Base-by-base conservation (phyloP, 2,888 invertebrate species). In the Saturnia pavonia region DNA sequence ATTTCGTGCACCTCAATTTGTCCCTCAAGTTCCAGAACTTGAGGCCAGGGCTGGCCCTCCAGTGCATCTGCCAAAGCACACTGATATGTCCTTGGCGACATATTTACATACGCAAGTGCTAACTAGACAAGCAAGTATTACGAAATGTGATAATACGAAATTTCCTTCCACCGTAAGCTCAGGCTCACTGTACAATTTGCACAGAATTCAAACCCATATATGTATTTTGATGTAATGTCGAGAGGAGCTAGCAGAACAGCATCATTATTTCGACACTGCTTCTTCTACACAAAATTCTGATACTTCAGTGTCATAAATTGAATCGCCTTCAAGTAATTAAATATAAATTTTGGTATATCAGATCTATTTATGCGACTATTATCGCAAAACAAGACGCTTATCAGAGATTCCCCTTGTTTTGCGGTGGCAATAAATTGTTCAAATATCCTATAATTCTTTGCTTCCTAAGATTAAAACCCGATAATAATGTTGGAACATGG, bases 381-480 rank as follows among this genome's bases (percentile, higher is more conserved):
- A 91, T 91, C 91, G 84, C 83, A 75, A 86, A 89, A 88, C 86
- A 78, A 83, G 87, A 82, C 86, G 79, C 85, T 90, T 92, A 93
- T 93, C 92, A 89, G 78, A 69, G 77, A 78, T 84, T 85, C 83
- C 6, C 86, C 88, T 88, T 91, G 90, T 90, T 90, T 83, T 90
- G 88, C 85, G 85, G 86, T 86, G 76, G 87, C 91, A 80, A 92
- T 94, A 92, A 91, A 91, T 93, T 91, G 85, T 90, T 87, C 89
- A 91, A 92, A 92, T 91, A 91, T 88, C 81, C 91, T 86, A 92
- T 92, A 93, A 89, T 87, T 92, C 94, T 92, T 88, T 85, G 88
- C 90, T 90, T 85, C 89, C 83, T 86, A 80, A 91, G 93, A 94
- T 93, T 81, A 77, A 75, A 74, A 67, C 72, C 73, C 78, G 93